Conservation (phyloP, 2,797 vertebrate species). For the Sebastes iracundus region DNA sequence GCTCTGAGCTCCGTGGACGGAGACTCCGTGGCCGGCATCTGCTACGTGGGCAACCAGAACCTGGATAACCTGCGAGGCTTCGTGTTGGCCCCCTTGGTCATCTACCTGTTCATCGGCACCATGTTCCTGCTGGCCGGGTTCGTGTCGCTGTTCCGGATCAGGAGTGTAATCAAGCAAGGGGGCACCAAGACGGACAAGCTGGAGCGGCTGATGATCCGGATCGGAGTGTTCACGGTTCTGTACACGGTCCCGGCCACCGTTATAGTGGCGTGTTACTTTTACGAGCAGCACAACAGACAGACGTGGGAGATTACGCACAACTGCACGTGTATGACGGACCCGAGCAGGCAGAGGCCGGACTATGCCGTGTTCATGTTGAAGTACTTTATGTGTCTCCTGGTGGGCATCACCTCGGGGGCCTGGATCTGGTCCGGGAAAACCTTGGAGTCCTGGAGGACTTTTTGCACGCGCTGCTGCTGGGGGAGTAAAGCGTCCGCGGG, state of each 20-base stretch:
- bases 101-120: constrained; percentile 93
- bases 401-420: constrained; percentile 93
- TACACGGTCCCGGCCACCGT: constrained; percentile 93
- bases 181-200: constrained; percentile 94
- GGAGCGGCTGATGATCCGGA: constrained; percentile 93
- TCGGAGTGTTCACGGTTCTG: constrained; percentile 92
- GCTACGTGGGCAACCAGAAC: constrained; percentile 91
- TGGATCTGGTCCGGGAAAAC: constrained; percentile 98
- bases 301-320: constrained; percentile 92
- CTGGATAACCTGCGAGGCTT: constrained; percentile 89
- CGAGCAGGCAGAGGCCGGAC: constrained; percentile 85
- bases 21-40: constrained; percentile 89
- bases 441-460: constrained; percentile 91
- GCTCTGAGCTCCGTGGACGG: constrained; percentile 91
- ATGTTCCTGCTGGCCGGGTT: constrained; percentile 94
- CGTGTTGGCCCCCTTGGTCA: constrained; percentile 89
- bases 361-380: constrained; percentile 97
- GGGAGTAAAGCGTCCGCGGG: constrained; percentile 88
- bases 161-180: constrained; percentile 94
- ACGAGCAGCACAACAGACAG: constrained; percentile 92
- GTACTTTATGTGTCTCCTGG: constrained; percentile 95
- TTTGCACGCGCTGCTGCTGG: constrained; percentile 95
- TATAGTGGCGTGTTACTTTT: constrained; percentile 93
- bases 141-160: constrained; percentile 92
- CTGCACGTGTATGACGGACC: constrained; percentile 87